phyloP scores from a whole-genome alignment of 2,888 invertebrate genomes.

The Cryptocephalus moraei region DNA sequence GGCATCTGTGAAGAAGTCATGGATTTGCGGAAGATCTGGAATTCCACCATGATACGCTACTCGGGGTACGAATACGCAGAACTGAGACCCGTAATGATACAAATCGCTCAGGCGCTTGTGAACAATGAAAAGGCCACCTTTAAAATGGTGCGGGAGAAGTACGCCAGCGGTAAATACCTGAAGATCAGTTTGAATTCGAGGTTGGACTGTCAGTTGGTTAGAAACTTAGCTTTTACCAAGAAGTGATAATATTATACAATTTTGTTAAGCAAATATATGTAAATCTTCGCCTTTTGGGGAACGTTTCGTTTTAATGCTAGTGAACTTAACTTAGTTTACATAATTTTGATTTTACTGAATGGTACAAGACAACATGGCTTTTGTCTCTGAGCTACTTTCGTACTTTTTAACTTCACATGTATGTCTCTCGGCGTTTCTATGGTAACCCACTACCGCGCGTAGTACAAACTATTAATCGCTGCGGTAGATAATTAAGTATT shows the following conservation, averaged over 20 bases:
- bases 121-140: slow-evolving; percentile 61
- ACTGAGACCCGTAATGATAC: slow-evolving; percentile 55
- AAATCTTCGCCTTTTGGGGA: too few species aligned
- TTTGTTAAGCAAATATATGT: too few species aligned
- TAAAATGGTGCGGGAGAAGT: slow-evolving; percentile 61
- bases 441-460: too few species aligned
- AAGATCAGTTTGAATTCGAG: slow-evolving; percentile 57
- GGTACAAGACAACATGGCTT: too few species aligned
- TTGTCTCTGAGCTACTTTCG: too few species aligned
- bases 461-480: too few species aligned
- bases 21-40: slow-evolving; percentile 52
- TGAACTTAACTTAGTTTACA: too few species aligned
- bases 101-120: slow-evolving; percentile 58
- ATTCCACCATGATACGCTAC: slow-evolving; percentile 62
- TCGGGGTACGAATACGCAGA: slow-evolving; percentile 62
- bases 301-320: too few species aligned
- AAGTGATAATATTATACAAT: not conserved
- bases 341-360: too few species aligned
- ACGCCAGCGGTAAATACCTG: slow-evolving; percentile 46
- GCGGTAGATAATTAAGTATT: too few species aligned
- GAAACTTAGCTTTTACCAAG: slow-evolving; percentile 18
- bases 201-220: slow-evolving; percentile 40
- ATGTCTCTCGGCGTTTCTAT: too few species aligned
- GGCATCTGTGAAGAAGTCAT: slow-evolving; percentile 43
- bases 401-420: too few species aligned